A percentile compares a stretch with the other conserved stretches of the same genome.
phyloP scores from a whole-genome alignment of 2,888 invertebrate species.

The Caradrina clavipalpis region DNA sequence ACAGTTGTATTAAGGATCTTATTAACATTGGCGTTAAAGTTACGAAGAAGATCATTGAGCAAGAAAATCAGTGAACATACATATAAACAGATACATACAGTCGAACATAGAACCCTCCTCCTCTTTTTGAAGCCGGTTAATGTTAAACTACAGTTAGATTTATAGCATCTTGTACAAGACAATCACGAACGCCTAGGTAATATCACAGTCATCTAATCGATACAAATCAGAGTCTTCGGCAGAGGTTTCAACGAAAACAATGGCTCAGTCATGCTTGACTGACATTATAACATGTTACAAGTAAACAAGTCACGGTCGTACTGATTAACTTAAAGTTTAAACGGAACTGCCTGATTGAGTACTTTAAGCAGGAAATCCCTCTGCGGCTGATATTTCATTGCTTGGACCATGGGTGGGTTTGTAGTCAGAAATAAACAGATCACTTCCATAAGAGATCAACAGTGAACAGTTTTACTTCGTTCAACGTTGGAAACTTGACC shows the following conservation, averaged over 20 bases:
- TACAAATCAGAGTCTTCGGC: slow-evolving; percentile 6
- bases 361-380: slow-evolving; percentile 31
- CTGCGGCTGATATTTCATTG: background rate
- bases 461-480: background rate
- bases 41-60: background rate
- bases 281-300: slow-evolving; percentile 30
- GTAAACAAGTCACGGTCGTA: slow-evolving; percentile 38
- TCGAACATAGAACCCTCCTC: too few relatives aligned
- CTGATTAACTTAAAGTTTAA: slow-evolving; percentile 40
- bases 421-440: background rate
- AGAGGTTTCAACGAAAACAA: slow-evolving; percentile 35
- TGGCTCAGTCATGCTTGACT: background rate
- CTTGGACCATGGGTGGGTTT: background rate
- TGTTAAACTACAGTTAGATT: background rate
- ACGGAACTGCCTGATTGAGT: slow-evolving; percentile 26
- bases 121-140: too few relatives aligned
- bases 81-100: too few relatives aligned
- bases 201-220: slow-evolving; percentile 1
- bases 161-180: background rate
- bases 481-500: background rate
- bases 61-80: background rate
- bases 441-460: background rate
- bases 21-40: background rate
- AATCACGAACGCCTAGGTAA: background rate
- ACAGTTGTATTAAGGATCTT: background rate